A percentile compares a stretch with the other conserved stretches of the same genome.
Evolutionary conservation across 2,888 invertebrate species (phyloP).

Genomic region (Polyploca ridens): DNA sequence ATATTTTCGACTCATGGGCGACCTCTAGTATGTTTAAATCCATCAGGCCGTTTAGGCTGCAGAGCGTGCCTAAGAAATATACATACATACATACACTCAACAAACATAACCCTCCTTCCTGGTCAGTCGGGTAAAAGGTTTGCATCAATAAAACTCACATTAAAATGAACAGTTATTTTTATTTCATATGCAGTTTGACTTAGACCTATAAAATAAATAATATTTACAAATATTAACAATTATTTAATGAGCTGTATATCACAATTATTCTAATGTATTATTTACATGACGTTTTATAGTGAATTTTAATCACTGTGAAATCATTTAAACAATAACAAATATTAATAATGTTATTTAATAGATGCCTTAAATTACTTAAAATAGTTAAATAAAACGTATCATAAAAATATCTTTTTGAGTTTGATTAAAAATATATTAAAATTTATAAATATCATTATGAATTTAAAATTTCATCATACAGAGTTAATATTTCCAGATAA

Average conservation of each 20-base stretch:
- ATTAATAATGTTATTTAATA: neutral
- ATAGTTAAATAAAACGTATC: neutral
- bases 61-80: too few relatives aligned
- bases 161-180: slow-evolving; percentile 73
- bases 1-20: too few relatives aligned
- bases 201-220: slow-evolving; percentile 43
- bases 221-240: slow-evolving; percentile 70
- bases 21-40: too few relatives aligned
- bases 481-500: too few relatives aligned
- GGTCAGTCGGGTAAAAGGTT: slow-evolving; percentile 4
- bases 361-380: neutral
- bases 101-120: too few relatives aligned
- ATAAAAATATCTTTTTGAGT: neutral
- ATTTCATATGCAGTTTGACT: slow-evolving; percentile 55
- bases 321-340: neutral
- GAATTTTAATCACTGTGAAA: neutral
- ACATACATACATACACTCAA: too few relatives aligned
- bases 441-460: too few relatives aligned
- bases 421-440: neutral
- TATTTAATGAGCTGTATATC: slow-evolving; percentile 39
- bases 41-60: too few relatives aligned
- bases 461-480: too few relatives aligned
- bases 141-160: slow-evolving; percentile 51
- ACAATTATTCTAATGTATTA: slow-evolving; percentile 32
- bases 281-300: slow-evolving; percentile 9